Conservation (phyloP, 2,797 vertebrate species). For the Silurus aristotelis region DNA sequence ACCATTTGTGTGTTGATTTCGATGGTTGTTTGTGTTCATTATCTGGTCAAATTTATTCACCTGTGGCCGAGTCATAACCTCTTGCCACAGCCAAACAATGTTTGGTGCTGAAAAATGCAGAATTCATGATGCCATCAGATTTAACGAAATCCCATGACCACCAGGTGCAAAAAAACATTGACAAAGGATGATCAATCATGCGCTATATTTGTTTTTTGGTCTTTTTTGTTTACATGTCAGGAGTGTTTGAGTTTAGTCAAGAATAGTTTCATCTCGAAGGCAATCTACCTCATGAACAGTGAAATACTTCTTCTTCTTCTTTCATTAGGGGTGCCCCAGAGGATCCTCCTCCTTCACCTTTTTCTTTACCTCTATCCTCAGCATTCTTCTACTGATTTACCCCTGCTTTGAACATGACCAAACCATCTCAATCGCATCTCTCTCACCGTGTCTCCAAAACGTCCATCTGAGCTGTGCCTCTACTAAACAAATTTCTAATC, state of each 20-base stretch:
- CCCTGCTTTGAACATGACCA: too few species aligned
- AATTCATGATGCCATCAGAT: not conserved
- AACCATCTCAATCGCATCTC: too few species aligned
- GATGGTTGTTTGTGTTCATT: conserved; percentile 2
- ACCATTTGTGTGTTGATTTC: not conserved
- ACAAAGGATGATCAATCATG: not conserved
- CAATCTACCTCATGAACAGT: too few species aligned
- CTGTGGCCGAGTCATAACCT: not conserved
- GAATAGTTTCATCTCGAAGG: too few species aligned
- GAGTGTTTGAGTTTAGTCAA: not conserved
- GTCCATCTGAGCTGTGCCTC: too few species aligned
- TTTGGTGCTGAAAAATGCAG: not conserved
- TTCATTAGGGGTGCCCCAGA: too few species aligned
- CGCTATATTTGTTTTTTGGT: not conserved
- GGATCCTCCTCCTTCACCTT: too few species aligned
- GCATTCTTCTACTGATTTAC: too few species aligned
- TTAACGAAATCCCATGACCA: not conserved
- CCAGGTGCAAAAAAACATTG: not conserved
- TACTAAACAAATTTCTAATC: too few species aligned
- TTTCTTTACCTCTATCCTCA: too few species aligned
- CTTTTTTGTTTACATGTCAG: not conserved
- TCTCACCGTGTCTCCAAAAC: too few species aligned
- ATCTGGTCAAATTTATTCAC: not conserved
- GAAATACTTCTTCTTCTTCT: too few species aligned
- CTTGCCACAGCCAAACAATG: not conserved